A percentile compares a stretch with the other conserved stretches of the same genome.
phyloP scores from a whole-genome alignment of 2,797 vertebrate genomes.

The Neosilurus mollespiculum region DNA sequence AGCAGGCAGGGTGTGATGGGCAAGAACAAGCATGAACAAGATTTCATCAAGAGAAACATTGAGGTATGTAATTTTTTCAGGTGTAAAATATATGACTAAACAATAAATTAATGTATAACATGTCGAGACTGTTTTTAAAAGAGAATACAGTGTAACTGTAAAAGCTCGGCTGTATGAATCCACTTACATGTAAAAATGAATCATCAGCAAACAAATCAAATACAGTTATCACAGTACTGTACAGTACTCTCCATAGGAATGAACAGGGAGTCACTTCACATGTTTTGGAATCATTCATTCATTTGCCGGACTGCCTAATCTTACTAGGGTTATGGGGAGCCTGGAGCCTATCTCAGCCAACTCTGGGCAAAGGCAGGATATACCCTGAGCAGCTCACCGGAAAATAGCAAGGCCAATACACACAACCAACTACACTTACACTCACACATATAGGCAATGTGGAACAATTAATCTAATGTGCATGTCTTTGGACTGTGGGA shows the following conservation, averaged over 20 bases:
- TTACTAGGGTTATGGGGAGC: too few relatives aligned
- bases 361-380: too few relatives aligned
- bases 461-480: too few relatives aligned
- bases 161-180: neutral
- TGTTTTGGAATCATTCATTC: neutral
- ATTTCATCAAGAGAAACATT: slow-evolving; percentile 90
- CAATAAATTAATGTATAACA: slow-evolving; percentile 25
- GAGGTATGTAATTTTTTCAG: slow-evolving; percentile 79
- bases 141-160: neutral
- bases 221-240: neutral
- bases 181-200: too few relatives aligned
- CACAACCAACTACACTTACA: too few relatives aligned
- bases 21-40: slow-evolving; percentile 69
- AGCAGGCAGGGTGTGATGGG: slow-evolving; percentile 52
- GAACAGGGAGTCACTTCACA: neutral
- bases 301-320: too few relatives aligned
- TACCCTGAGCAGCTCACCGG: too few relatives aligned
- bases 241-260: neutral
- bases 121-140: neutral
- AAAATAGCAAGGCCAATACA: too few relatives aligned
- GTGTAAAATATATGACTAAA: slow-evolving; percentile 31
- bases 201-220: neutral
- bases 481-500: too few relatives aligned
- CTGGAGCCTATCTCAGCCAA: too few relatives aligned
- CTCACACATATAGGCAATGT: too few relatives aligned